phyloP scores from a whole-genome alignment of 53 echinoderm and acorn worm species.

The Apostichopus leukothele region DNA sequence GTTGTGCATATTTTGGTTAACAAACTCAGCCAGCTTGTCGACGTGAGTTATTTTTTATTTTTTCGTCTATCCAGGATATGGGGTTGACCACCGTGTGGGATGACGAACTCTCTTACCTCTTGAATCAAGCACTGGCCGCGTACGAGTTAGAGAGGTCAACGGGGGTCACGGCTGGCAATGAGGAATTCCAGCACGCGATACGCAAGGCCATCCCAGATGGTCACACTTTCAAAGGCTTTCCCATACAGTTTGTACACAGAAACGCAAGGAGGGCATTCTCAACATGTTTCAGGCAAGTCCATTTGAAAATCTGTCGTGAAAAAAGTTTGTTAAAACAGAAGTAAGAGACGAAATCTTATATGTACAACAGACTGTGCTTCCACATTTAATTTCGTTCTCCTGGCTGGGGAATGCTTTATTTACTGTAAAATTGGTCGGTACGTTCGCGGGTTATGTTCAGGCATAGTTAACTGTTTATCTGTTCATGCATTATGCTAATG shows the following conservation, averaged over 20 bases:
- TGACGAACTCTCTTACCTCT: conserved; percentile 81
- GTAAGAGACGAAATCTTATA: neutral
- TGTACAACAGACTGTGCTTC: too few relatives aligned
- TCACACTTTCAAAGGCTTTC: conserved; percentile 98
- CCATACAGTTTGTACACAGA: conserved; percentile 96
- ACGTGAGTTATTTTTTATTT: neutral
- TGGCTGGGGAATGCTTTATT: too few relatives aligned
- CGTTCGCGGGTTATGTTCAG: too few relatives aligned
- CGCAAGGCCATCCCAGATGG: conserved; percentile 94
- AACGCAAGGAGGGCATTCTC: conserved; percentile 91
- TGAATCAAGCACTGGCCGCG: conserved; percentile 90
- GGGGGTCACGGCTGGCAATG: conserved; percentile 83
- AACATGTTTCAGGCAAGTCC: conserved; percentile 78
- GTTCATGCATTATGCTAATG: too few relatives aligned
- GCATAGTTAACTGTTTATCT: too few relatives aligned
- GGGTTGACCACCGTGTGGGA: conserved; percentile 94
- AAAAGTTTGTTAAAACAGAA: neutral
- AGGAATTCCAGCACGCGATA: conserved; percentile 97
- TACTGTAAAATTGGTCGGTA: too few relatives aligned
- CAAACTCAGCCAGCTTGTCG: too few relatives aligned
- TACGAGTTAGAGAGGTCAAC: conserved; percentile 91
- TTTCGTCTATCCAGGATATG: conserved; percentile 61
- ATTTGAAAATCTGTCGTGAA: neutral
- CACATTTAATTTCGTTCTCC: too few relatives aligned
- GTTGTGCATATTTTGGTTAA: too few relatives aligned